Percentiles rank a stretch among this genome's conserved stretches.
Evolutionary conservation across 2,113 vertebrate genomes (phyloP).

Genomic region (Panthera leo): DNA sequence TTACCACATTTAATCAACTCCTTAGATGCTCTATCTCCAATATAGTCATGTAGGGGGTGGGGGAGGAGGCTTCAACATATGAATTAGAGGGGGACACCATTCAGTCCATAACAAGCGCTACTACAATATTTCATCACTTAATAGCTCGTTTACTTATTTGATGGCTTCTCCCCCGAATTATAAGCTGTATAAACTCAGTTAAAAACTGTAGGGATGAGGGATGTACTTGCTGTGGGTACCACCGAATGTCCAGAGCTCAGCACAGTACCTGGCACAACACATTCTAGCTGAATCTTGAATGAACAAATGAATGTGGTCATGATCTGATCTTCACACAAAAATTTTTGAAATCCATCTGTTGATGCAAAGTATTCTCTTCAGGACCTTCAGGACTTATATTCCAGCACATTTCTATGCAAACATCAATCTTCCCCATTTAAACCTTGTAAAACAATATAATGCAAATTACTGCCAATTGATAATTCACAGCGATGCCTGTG

Average conservation of each 20-base stretch:
- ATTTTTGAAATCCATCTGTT: neutral
- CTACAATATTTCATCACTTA: neutral
- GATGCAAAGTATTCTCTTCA: neutral
- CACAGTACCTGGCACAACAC: neutral
- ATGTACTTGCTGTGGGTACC: neutral
- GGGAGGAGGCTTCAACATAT: neutral
- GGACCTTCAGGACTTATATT: neutral
- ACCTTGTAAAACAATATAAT: neutral
- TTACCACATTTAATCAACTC: neutral
- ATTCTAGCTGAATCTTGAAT: neutral
- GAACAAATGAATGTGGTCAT: neutral
- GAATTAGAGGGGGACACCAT: neutral
- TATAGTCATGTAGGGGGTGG: accelerated
- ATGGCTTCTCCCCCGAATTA: neutral
- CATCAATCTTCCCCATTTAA: neutral
- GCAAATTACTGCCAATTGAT: neutral
- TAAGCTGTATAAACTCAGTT: neutral
- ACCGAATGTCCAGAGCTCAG: neutral
- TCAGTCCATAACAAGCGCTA: neutral
- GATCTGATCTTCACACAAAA: neutral
- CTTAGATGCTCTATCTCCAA: neutral
- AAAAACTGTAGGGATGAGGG: neutral
- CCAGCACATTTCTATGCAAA: neutral
- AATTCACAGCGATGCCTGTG: neutral
- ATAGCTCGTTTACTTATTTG: neutral